Evolutionary conservation across 1,140 invertebrate genomes (phyloP), one percentile per base, ranked within the genome.

Genomic region (Bemisia tabaci): DNA sequence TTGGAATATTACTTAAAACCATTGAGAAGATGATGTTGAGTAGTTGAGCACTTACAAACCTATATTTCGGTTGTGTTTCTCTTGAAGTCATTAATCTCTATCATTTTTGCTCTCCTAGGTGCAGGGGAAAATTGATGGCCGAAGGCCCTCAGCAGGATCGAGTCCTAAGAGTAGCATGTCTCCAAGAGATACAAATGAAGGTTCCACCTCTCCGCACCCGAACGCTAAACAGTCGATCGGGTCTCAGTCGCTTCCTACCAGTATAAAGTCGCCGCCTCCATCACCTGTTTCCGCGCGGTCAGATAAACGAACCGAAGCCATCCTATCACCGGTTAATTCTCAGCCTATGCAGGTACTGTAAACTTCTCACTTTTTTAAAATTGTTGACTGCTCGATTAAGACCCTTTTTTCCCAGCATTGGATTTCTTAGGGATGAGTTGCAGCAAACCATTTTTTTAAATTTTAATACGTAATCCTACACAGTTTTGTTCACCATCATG

Each of bases 271-370:
- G 22, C 76, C 78, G 12, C 77, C 77, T 22, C 78, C 78, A 1
- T 78, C 77, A 17, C 73, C 81, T 2, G 79, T 80, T 0, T 76
- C 79, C 1, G 75, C 79, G 21, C 78, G 77, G 0, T 75, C 79
- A 9, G 33, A 48, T 5, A 48, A 48, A 48, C 33, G 33, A 17
- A 9, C 33, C 5, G 33, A 48, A 48, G 33, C 33, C 33, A 39
- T 68, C 12, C 48, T 68, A 24, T 62, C 60, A 25, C 67, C 67
- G 9, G 67, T 68, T n/a, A 68, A 68, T 23, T 59, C 64, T 12
- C 67, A 65, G 23, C 12, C 63, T 12, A 22, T 64, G 21, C 67
- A 68, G 64, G 67, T 68, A 62, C 59, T 22, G 26, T 62, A 22
- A 25, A 25, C 26, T 2, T 1, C 61, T 62, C 23, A 17, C 22